Conservation (phyloP, 2,113 vertebrate genomes). For the Mellivora capensis region DNA sequence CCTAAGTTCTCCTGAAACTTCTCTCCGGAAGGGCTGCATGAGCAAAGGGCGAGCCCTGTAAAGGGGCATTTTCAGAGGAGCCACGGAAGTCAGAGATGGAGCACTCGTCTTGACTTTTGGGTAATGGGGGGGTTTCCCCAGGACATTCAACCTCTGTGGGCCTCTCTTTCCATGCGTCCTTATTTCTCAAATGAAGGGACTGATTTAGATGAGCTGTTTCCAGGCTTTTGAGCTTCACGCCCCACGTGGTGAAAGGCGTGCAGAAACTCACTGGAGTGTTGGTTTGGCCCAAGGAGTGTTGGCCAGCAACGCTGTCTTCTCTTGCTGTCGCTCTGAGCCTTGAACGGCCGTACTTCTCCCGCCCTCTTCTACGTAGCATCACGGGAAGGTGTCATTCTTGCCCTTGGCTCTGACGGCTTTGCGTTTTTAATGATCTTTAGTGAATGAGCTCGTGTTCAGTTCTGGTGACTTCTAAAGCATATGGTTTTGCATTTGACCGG, state of each 20-base stretch:
- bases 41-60: background rate
- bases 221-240: background rate
- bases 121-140: too few species aligned
- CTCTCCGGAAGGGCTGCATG: background rate
- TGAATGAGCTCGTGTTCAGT: background rate
- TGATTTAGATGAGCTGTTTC: background rate
- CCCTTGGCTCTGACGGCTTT: background rate
- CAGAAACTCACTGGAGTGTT: background rate
- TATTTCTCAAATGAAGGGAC: background rate
- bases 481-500: background rate
- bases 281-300: background rate
- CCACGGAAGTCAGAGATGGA: background rate
- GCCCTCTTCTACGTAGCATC: too few species aligned
- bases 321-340: background rate
- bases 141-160: background rate
- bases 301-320: background rate
- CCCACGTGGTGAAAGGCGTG: background rate
- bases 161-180: background rate
- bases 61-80: background rate
- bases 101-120: background rate
- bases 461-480: background rate
- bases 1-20: background rate
- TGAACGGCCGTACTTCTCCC: fast-evolving
- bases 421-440: background rate
- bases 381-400: background rate